Base-by-base conservation (phyloP, 1,140 invertebrate species). In the Drosophila burlai region DNA sequence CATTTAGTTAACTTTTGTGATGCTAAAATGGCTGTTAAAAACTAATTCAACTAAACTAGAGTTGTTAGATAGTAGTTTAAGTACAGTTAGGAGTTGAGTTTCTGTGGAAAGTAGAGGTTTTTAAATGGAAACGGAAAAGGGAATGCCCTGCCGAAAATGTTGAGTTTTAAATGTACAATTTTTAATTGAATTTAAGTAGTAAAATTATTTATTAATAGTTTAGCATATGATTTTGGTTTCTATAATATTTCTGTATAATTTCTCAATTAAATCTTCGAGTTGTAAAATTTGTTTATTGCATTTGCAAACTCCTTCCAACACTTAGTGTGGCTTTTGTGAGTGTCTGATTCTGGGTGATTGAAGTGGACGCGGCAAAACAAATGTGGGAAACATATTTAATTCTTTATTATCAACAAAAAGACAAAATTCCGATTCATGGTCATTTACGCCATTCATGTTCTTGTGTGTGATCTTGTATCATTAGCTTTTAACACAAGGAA, bases 381-480 rank as follows among this genome's bases (percentile, higher is more conserved):
- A 86, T 86, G 79, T 64, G 58, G 38, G 65, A 85, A 74, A 80
- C 69, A 60, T 45, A 45, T 38, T 26, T 29, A 7, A 5, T 57
- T 52, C 0, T 15, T 11, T 7, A 21, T 46, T 57, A 8, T 55
- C 4, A 29, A 29, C 18, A 60, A 29, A 52, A 66, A 49, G 68
- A 80, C 83, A 84, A 81, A 89, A 71, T 50, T 71, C 57, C 68
- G 67, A 68, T 84, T 89, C 84, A 87, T 87, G 84, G 77, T 78
- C 46, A 78, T 81, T 84, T 81, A 78, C 81, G 84, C 74, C 76
- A 80, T 45, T 71, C 55, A 67, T 68, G 50, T 74, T 52, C 55
- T 49, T 58, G 49, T 78, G 49, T 79, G 43, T 62, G 43, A 76
- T 49, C 38, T 65, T 50, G 60, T 65, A 40, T 24, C 13, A 3